phyloP scores from a whole-genome alignment of 2,888 invertebrate genomes.

The Urechis unicinctus region DNA sequence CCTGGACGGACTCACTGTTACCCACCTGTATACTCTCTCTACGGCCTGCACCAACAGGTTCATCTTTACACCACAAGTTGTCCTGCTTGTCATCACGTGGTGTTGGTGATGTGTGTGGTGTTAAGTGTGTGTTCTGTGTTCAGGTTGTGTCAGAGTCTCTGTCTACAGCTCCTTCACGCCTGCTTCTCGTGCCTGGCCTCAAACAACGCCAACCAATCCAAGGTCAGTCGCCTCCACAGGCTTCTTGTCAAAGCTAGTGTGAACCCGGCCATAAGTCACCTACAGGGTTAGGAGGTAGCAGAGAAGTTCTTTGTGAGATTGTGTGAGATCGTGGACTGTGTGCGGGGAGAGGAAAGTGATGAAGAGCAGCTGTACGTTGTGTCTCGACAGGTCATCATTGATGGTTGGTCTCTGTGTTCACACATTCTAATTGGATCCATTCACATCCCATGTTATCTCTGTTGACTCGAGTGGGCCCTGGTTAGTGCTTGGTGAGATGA shows the following conservation, averaged over 20 bases:
- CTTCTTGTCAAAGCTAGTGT: neutral
- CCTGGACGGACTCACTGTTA: too few species aligned
- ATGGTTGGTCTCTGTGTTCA: slow-evolving; percentile 21
- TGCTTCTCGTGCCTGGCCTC: slow-evolving; percentile 34
- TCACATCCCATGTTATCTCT: too few species aligned
- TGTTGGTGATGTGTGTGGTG: too few species aligned
- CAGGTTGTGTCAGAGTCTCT: slow-evolving; percentile 16
- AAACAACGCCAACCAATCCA: slow-evolving; percentile 10
- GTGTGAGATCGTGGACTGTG: slow-evolving; percentile 27
- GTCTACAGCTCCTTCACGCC: slow-evolving; percentile 36
- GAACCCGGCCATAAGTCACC: too few species aligned
- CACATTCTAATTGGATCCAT: too few species aligned
- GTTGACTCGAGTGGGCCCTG: too few species aligned
- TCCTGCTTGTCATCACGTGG: too few species aligned
- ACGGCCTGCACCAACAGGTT: too few species aligned
- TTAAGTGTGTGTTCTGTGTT: too few species aligned
- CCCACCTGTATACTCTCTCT: too few species aligned
- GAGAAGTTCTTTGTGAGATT: slow-evolving; percentile 37
- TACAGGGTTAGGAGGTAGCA: slow-evolving; percentile 25
- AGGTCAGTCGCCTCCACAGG: neutral
- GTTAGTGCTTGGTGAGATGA: too few species aligned
- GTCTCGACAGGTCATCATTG: slow-evolving; percentile 38
- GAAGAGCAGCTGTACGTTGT: slow-evolving; percentile 25
- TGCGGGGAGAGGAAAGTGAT: neutral
- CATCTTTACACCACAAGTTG: too few species aligned